Evolutionary conservation across 2,888 invertebrate species (phyloP).

Genomic region (Acanthacorydalis orientalis): DNA sequence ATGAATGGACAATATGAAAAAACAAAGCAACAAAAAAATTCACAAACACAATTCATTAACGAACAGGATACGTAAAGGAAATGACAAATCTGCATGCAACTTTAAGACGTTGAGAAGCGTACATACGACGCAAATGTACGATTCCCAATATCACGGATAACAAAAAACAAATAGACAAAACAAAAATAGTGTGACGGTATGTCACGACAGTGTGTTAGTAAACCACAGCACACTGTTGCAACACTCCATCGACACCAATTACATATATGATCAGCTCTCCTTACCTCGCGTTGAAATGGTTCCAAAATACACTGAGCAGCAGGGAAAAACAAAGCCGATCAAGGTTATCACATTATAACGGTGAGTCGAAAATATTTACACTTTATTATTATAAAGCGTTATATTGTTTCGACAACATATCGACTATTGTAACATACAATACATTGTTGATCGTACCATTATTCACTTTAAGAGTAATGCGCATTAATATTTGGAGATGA

Average conservation of each 20-base stretch:
- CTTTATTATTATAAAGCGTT: no score
- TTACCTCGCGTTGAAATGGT: conserved; percentile 98
- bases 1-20: neutral
- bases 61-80: no score
- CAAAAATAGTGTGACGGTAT: neutral
- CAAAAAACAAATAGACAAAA: neutral
- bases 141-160: neutral
- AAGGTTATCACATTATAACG: conserved; percentile 13
- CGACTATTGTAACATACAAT: no score
- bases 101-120: conserved; percentile 3
- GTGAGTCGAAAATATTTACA: neutral
- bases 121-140: neutral
- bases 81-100: no score
- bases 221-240: conserved; percentile 8
- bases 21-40: conserved; percentile 21
- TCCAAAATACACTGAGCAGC: conserved; percentile 96
- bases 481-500: no score
- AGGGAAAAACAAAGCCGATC: conserved; percentile 50
- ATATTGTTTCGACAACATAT: no score
- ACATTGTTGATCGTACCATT: no score
- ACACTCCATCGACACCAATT: no score
- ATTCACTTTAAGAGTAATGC: no score
- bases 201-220: conserved; percentile 11
- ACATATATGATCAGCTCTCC: conserved; percentile 21
- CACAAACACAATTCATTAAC: conserved; percentile 21